Evolutionary conservation across 2,797 vertebrate species (phyloP), one percentile per base, ranked within the genome.

Genomic region (Manis pentadactyla): DNA sequence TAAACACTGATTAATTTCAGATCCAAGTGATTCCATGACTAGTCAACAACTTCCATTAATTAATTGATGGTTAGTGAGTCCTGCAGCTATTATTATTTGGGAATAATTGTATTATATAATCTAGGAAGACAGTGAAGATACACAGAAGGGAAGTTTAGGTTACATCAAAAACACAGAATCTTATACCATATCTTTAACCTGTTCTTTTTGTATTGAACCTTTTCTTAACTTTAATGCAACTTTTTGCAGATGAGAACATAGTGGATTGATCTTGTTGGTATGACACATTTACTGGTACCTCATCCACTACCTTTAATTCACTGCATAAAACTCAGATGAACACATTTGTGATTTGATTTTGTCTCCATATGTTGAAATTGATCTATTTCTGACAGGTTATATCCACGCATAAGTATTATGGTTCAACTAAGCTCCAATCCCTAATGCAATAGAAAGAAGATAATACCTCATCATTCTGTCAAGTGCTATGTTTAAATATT

Each of bases 331-430:
- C 12, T 79, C 4, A 46, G 51, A 77, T 89, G 39, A 68, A 90
- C 31, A 82, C 7, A 92, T 88, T 34, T n/a, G 49, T 82, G 46
- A 64, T 83, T 42, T 94, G 66, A 89, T 69, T 95, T 92, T 93
- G 34, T 91, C 68, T 85, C 42, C 19, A 31, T 53, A 53, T 73
- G 31, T 73, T 94, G 57, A 87, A 95, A 95, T 8, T 71, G 18
- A 77, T 82, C 42, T 88, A 19, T 77, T 85, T 93, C 82, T 95
- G 92, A 9, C 49, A 95, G n/a, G 27, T 46, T 91, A 31, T 73
- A 93, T 53, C 6, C 15, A 75, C 37, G n/a, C 13, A 59, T 90
- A 90, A 87, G 53, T 96, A 29, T 88, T 95, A 57, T 37, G 21
- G 39, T 86, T 96, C 81, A 79, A 75, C 59, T 87, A 61, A 46